Evolutionary conservation across 2,797 vertebrate genomes (phyloP).

Genomic region (Pempheris klunzingeri): DNA sequence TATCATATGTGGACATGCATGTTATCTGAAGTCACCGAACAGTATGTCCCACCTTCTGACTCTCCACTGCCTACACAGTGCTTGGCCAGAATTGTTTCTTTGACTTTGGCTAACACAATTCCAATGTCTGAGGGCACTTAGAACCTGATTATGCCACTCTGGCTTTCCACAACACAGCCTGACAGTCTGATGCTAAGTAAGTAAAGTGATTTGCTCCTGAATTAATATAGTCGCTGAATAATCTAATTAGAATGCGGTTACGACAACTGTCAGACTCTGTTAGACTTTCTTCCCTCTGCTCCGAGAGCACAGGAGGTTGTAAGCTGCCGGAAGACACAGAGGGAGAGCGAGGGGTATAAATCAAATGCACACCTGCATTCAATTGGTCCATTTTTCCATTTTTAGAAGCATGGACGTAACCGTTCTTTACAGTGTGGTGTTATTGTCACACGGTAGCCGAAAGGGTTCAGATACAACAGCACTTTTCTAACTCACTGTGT

Average conservation of each 20-base stretch:
- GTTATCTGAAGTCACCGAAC: conserved; percentile 48
- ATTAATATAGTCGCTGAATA: conserved; percentile 75
- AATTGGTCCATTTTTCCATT: conserved; percentile 18
- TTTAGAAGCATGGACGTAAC: background rate
- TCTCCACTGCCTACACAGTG: conserved; percentile 22
- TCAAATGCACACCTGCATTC: conserved; percentile 46
- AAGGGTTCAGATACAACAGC: conserved; percentile 16
- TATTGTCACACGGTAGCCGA: conserved; percentile 1
- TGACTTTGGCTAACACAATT: conserved; percentile 66
- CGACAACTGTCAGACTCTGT: conserved; percentile 68
- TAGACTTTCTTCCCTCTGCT: conserved; percentile 49
- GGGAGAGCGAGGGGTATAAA: conserved; percentile 41
- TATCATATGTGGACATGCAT: conserved; percentile 13
- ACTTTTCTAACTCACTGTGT: conserved; percentile 15
- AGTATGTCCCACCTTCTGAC: background rate
- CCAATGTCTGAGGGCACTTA: conserved; percentile 62
- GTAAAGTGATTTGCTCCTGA: conserved; percentile 73
- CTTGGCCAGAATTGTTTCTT: conserved; percentile 48
- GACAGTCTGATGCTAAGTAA: conserved; percentile 63
- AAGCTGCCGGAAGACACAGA: conserved; percentile 27
- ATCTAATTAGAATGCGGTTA: conserved; percentile 69
- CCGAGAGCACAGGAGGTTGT: conserved; percentile 43
- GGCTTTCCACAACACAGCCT: conserved; percentile 61
- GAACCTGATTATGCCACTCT: conserved; percentile 65
- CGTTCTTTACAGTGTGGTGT: conserved; percentile 18